These are phyloP conservation scores for Tapirus indicus DNA, from an alignment of 2,797 vertebrate species.

Conservation along the genomic window DNA sequence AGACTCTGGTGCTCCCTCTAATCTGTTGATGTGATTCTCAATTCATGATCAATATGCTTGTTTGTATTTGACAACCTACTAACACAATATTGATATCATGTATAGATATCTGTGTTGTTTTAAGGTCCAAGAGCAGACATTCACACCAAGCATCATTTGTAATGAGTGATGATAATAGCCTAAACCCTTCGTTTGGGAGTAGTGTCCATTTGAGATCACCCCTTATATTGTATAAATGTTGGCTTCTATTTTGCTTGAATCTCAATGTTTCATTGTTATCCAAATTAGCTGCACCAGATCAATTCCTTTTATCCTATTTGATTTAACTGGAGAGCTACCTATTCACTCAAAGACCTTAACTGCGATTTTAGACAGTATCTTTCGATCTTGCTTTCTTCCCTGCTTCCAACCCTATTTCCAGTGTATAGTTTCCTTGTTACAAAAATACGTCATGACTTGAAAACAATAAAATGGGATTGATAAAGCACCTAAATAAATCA, in stretches of 20 bases:
- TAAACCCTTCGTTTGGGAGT: neutral
- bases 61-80: neutral
- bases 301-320: conserved; percentile 52
- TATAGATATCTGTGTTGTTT: neutral
- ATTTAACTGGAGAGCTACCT: neutral
- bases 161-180: neutral
- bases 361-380: conserved; percentile 50
- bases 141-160: neutral
- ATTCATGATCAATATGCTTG: neutral
- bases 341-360: neutral
- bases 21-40: neutral
- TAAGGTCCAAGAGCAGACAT: neutral
- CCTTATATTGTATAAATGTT: neutral
- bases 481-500: neutral
- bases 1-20: neutral
- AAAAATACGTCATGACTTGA: conserved; percentile 43
- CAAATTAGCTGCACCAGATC: conserved; percentile 38
- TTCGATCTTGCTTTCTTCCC: neutral
- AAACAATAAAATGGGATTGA: neutral
- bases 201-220: neutral
- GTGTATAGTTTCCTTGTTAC: conserved; percentile 8
- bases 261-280: neutral
- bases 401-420: conserved; percentile 9
- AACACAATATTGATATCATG: neutral
- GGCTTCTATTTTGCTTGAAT: neutral